Conservation (phyloP, 2,888 invertebrate species). For the Cosmia pyralina region DNA sequence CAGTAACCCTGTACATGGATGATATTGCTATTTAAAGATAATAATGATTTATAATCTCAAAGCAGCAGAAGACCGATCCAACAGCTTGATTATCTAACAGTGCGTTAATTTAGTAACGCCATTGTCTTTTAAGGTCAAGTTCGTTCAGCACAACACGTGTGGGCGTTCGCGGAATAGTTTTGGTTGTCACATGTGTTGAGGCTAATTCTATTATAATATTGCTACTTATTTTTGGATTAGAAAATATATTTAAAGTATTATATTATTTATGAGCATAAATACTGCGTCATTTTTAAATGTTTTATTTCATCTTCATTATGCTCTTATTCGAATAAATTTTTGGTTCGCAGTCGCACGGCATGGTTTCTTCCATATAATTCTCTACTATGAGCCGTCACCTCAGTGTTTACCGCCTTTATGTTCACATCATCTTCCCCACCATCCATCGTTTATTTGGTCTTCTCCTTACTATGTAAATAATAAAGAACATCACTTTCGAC, state of each 20-base stretch:
- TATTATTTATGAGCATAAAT: background rate
- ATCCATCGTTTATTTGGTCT: background rate
- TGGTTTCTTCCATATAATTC: background rate
- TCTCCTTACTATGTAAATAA: no score
- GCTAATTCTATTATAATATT: constrained; percentile 3
- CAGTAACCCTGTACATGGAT: no score
- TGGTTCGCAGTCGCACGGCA: background rate
- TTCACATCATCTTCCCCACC: no score
- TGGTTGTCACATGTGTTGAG: constrained; percentile 11
- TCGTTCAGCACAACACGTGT: constrained; percentile 31
- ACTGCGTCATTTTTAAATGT: background rate
- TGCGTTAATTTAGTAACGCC: constrained; percentile 11
- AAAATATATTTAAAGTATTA: constrained; percentile 7
- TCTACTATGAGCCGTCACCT: background rate
- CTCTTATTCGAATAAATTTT: background rate
- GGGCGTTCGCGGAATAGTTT: constrained; percentile 13
- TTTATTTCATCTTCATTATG: background rate
- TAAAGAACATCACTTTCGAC: background rate
- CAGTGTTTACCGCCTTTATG: no score
- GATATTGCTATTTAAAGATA: background rate
- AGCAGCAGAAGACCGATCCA: background rate
- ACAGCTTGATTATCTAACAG: constrained; percentile 25
- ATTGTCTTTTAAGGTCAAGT: constrained; percentile 59
- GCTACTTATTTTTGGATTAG: constrained; percentile 14
- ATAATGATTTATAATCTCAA: background rate